Base-by-base conservation (phyloP, 2,797 vertebrate genomes). In the Xiphophorus birchmanni region DNA sequence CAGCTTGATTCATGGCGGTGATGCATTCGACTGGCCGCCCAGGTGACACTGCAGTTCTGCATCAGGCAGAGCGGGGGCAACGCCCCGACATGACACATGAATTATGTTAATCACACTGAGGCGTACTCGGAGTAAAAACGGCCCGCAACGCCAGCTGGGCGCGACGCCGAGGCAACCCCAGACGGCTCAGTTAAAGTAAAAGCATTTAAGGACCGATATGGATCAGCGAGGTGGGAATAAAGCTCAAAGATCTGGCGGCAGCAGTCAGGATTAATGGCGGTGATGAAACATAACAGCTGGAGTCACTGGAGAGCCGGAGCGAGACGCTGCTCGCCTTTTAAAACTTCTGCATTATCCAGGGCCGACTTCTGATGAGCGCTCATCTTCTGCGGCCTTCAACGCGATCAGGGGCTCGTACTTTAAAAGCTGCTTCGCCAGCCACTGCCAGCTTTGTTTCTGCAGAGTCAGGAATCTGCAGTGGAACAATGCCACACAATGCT, bases 1-100 rank as follows among this genome's bases (percentile, higher is more conserved):
- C 91, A 92, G 77, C 86, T 82, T 93, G 91, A 93, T 95, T 90
- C 89, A 92, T 87, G 91, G 83, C 84, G 86, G 89, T 86, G 86
- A 91, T 91, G 87, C 82, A 82, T 91, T 89, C 85, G 80, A 84
- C 84, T 84, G 90, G 91, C 86, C 35, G 26, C 77, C 80, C 18
- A 78, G 84, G 73, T 83, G 88, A 91, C 89, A 91, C 80, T 90
- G 87, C 75, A 72, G 82, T 88, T 82, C 78, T 83, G 78, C 75
- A 73, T 58, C 1, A 26, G 79, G 83, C 60, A 77, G 82, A 84
- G 72, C 26, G 76, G 76, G 78, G 86, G 72, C 23, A 48, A 32
- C 0, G 56, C 23, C 0, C 63, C 23, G 5, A 75, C 81, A 79
- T 76, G 58, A 82, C 40, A 37, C 40, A 29, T 71, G 81, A 81